A percentile compares a stretch with the other conserved stretches of the same genome.
Conservation (phyloP, 2,888 invertebrate genomes). For the Andrena marginata region DNA sequence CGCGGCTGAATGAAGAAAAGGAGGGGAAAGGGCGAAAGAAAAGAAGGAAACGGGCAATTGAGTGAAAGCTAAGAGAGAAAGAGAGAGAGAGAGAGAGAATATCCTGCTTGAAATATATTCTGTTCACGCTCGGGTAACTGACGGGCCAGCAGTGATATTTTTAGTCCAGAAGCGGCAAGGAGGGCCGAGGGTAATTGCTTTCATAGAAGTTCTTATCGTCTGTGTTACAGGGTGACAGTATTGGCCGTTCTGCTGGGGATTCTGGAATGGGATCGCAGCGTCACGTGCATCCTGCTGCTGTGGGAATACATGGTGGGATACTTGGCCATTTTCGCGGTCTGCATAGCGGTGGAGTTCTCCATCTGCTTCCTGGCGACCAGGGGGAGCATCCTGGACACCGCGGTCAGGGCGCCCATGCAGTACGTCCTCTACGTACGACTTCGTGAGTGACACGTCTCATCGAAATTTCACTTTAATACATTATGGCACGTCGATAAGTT, state of each 20-base stretch:
- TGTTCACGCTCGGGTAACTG: slow-evolving; percentile 25
- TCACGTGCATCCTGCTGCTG: slow-evolving; percentile 86
- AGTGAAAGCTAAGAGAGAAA: not conserved
- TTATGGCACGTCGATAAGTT: too few species aligned
- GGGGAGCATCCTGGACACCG: slow-evolving; percentile 92
- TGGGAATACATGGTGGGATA: slow-evolving; percentile 88
- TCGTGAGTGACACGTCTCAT: slow-evolving; percentile 86
- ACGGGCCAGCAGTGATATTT: slow-evolving; percentile 26
- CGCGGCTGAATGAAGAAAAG: not conserved
- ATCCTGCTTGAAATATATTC: slow-evolving; percentile 18
- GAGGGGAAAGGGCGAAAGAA: not conserved
- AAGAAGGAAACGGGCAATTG: not conserved
- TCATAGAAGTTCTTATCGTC: slow-evolving; percentile 33
- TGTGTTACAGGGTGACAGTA: slow-evolving; percentile 87
- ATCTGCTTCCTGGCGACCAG: slow-evolving; percentile 92
- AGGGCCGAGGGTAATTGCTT: not conserved
- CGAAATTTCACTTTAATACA: not conserved
- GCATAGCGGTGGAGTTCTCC: slow-evolving; percentile 89
- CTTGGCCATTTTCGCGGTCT: slow-evolving; percentile 87
- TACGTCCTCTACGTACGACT: slow-evolving; percentile 92
- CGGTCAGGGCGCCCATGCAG: slow-evolving; percentile 91
- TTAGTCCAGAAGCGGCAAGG: not conserved
- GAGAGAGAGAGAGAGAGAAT: not conserved
- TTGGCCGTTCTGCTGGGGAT: slow-evolving; percentile 87
- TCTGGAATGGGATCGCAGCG: slow-evolving; percentile 86